Base-by-base conservation (phyloP, 2,113 vertebrate species). In the Macquaria ambigua region DNA sequence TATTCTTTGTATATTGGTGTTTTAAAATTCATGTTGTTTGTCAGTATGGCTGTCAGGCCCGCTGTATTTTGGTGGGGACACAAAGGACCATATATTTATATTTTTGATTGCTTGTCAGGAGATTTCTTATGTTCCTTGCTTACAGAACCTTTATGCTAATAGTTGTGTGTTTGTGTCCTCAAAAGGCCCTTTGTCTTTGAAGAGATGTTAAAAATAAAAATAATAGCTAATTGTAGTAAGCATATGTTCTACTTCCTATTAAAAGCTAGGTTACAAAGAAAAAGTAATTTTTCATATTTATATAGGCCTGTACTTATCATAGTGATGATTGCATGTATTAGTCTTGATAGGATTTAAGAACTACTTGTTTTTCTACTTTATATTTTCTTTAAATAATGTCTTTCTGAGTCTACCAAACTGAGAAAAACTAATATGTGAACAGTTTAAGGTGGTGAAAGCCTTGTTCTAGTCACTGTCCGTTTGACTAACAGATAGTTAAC, bases 391-490 rank as follows among this genome's bases (percentile, higher is more conserved):
- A 25, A 43, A 6, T 12, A 28, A 10, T 63, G 1, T 37, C 1
- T 34, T 62, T 46, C 6, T 61, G 1, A 39, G 9, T 46, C 50
- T 28, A 50, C 50, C 3, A 43, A 74, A 48, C 21, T 39, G 0
- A 25, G 18, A 71, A 56, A 41, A 56, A 63, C 23, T 23, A 70
- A 72, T 43, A 74, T 82, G 79, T 64, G 1, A 53, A 31, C 2
- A 46, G 46, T 20, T 21, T 4, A 15, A 46, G 25, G 5, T 72
- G 34, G 1, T 0, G 39, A 23, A 3, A 28, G 21, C 5, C 25
- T 31, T 48, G 14, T 39, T 41, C 14, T 12, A 0, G 9, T 31
- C 4, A 46, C 25, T 73, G 77, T 61, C 53, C 28, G 6, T 61
- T 52, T 71, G 34, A 63, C 34, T 52, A 5, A 62, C 0, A 53